Evolutionary conservation across 2,113 vertebrate species (phyloP).

Genomic region (Phodopus roborovskii): DNA sequence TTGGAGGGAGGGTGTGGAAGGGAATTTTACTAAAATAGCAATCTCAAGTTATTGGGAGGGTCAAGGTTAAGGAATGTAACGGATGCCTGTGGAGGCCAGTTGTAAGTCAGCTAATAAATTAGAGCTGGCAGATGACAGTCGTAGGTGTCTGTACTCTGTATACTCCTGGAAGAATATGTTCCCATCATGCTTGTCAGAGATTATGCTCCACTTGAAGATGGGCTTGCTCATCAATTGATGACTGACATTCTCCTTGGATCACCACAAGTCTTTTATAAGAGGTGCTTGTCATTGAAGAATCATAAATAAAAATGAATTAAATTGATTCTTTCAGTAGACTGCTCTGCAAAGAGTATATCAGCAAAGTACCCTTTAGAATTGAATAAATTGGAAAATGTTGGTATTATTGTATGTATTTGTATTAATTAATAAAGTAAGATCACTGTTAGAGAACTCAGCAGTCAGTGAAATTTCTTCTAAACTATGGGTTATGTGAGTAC

Average conservation of each 20-base stretch:
- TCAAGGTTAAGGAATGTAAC: constrained; percentile 78
- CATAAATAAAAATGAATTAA: constrained; percentile 79
- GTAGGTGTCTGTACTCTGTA: constrained; percentile 80
- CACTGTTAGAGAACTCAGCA: constrained; percentile 13
- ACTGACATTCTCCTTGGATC: constrained; percentile 87
- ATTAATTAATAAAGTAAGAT: constrained; percentile 11
- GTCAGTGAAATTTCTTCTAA: constrained; percentile 5
- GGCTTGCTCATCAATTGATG: constrained; percentile 85
- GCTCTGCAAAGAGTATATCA: constrained; percentile 45
- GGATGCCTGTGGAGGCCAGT: constrained; percentile 71
- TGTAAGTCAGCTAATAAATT: constrained; percentile 79
- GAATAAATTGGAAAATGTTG: constrained; percentile 51
- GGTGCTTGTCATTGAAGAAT: constrained; percentile 63
- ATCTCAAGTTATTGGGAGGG: constrained; percentile 53
- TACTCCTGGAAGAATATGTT: constrained; percentile 83
- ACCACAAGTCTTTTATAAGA: constrained; percentile 74
- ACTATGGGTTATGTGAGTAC: background rate
- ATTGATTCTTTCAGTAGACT: constrained; percentile 68
- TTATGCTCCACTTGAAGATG: constrained; percentile 79
- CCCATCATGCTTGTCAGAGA: constrained; percentile 81
- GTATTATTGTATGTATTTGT: background rate
- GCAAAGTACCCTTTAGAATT: constrained; percentile 39
- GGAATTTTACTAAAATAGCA: constrained; percentile 63
- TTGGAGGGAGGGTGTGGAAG: constrained; percentile 13
- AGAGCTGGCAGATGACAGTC: constrained; percentile 83